Conservation (phyloP, 2,888 invertebrate genomes). For the Vanessa cardui region DNA sequence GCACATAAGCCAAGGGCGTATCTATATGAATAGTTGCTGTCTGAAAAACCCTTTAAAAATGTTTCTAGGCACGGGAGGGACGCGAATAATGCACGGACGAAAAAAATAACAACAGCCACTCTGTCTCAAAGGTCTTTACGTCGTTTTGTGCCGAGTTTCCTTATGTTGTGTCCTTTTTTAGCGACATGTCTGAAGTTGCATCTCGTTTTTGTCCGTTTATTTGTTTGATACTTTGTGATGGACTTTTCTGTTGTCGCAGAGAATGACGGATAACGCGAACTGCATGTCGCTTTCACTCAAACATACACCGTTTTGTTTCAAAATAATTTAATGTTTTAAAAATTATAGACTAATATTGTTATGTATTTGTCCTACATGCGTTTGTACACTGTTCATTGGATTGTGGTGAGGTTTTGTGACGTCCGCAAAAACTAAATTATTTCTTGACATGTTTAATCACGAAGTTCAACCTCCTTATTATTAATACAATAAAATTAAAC, state of each 20-base stretch:
- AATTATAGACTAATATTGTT: too few relatives aligned
- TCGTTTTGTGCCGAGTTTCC: conserved; percentile 29
- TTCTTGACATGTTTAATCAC: too few relatives aligned
- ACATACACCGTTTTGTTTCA: too few relatives aligned
- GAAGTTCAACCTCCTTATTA: too few relatives aligned
- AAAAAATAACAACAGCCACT: conserved; percentile 44
- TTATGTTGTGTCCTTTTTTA: conserved; percentile 40
- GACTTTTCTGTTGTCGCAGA: too few relatives aligned
- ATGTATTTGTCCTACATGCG: too few relatives aligned
- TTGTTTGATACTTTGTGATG: conserved; percentile 35
- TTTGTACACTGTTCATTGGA: too few relatives aligned
- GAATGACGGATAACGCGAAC: conserved; percentile 36
- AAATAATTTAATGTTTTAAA: too few relatives aligned
- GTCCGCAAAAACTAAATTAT: too few relatives aligned
- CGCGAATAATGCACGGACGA: conserved; percentile 39
- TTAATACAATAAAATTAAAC: too few relatives aligned
- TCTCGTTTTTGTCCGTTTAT: conserved; percentile 40
- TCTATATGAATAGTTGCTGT: conserved; percentile 37
- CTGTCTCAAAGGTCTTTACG: conserved; percentile 33
- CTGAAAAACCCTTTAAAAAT: conserved; percentile 39
- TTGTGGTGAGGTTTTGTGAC: too few relatives aligned
- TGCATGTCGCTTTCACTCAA: conserved; percentile 4
- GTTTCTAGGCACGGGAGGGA: conserved; percentile 37
- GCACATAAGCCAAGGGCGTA: conserved; percentile 32
- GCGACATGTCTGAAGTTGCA: conserved; percentile 41